These are phyloP conservation scores for Pelvicachromis taeniatus DNA, from an alignment of 2,113 vertebrate genomes.

Conservation along the genomic window DNA sequence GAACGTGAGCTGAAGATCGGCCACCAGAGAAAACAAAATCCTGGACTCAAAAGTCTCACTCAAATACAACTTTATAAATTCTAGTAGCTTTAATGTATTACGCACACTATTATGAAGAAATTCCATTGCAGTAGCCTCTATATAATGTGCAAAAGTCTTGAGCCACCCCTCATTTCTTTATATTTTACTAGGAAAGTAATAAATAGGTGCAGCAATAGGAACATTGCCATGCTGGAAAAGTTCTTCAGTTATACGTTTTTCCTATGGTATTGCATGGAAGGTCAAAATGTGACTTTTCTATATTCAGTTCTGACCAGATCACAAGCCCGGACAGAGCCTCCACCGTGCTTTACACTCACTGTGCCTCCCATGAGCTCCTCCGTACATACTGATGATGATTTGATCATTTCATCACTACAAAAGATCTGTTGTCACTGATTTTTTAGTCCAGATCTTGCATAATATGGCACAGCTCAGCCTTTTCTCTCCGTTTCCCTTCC, in stretches of 20 bases:
- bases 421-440: neutral
- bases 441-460: neutral
- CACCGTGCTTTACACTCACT: neutral
- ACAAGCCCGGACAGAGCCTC: neutral
- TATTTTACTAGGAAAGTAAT: neutral
- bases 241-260: neutral
- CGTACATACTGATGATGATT: neutral
- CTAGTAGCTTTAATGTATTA: neutral
- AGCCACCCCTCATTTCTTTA: neutral
- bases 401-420: neutral
- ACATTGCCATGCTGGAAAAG: neutral
- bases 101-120: neutral
- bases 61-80: neutral
- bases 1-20: neutral
- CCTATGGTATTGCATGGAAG: neutral
- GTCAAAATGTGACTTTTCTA: neutral
- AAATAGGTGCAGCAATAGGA: neutral
- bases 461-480: neutral
- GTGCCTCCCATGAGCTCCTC: neutral
- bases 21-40: neutral
- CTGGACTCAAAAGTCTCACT: neutral
- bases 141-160: neutral
- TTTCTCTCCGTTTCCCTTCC: neutral
- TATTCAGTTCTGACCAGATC: neutral
- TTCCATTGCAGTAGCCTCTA: neutral